Evolutionary conservation across 30 jellyfish, hydroid and myxozoan genomes (phyloP), one percentile per base, ranked within the genome.

Genomic region (Clytia hemisphaerica): DNA sequence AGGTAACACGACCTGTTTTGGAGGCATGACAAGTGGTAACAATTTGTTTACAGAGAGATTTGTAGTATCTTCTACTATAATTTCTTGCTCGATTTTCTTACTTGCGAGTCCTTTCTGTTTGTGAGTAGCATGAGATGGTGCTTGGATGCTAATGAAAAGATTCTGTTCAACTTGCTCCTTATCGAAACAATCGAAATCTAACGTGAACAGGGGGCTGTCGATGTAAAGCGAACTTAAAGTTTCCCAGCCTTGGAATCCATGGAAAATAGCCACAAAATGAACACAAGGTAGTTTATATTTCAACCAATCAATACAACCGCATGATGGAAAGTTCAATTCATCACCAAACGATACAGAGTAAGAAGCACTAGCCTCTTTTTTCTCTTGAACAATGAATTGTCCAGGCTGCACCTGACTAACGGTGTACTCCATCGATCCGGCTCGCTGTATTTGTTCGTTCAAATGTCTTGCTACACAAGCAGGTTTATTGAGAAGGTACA

Each of bases 151-250:
- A n/a, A n/a, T n/a, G n/a, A n/a, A n/a, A n/a, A n/a, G n/a, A n/a
- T n/a, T n/a, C n/a, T 9, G 35, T 38, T 67, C 74, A 31, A 16
- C 76, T 18, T 40, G 74, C n/a, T 67, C 1, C 40, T 69, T 69
- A 45, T 69, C 81, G 49, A 69, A 69, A 69, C 81, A 69, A 45
- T 76, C 46, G 19, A 69, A 69, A 42, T 69, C 81, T 26, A 44
- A 25, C 31, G 46, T 69, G 0, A 32, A 69, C 37, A 45, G 10
- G 4, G 81, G 77, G 40, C 30, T 69, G 46, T 76, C 81, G 6
- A 48, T 45, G 29, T 69, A 69, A 10, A 49, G 25, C 3, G 75
- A 33, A 18, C 55, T 24, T 7, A 69, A 33, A 76, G 49, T 69
- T 26, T 69, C 81, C 77, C 77, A 53, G n/a, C 81, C 81, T 10